Conservation (phyloP, 2,888 invertebrate species). For the Heliconius aoede region DNA sequence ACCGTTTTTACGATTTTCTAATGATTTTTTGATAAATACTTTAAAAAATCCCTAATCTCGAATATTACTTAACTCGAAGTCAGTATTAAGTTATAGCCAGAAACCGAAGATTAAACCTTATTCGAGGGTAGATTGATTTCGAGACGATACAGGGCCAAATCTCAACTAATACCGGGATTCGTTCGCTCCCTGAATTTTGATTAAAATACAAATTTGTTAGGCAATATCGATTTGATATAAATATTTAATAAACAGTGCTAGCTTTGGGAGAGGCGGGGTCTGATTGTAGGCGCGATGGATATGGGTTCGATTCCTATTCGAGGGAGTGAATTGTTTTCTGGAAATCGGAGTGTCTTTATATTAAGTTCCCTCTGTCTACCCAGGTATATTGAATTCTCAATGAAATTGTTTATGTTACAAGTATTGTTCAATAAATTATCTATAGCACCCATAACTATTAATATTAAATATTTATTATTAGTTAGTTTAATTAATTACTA, state of each 20-base stretch:
- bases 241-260: neutral
- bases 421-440: no score
- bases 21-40: neutral
- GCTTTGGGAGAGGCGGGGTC: slow-evolving; percentile 3
- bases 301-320: no score
- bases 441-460: no score
- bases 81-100: slow-evolving; percentile 82
- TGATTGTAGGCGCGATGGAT: no score
- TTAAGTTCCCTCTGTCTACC: no score
- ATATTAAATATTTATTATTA: no score
- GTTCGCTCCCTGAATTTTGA: slow-evolving; percentile 58
- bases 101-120: slow-evolving; percentile 81
- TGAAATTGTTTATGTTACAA: neutral
- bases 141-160: slow-evolving; percentile 69
- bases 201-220: slow-evolving; percentile 48
- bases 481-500: no score
- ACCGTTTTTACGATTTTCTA: neutral
- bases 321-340: no score
- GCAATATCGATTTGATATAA: slow-evolving; percentile 16
- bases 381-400: neutral
- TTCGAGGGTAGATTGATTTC: slow-evolving; percentile 81
- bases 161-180: slow-evolving; percentile 66
- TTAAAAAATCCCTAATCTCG: slow-evolving; percentile 58
- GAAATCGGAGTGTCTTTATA: no score
- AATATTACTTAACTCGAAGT: slow-evolving; percentile 73